Conservation (phyloP, 2,797 vertebrate species). For the Hipposideros larvatus region DNA sequence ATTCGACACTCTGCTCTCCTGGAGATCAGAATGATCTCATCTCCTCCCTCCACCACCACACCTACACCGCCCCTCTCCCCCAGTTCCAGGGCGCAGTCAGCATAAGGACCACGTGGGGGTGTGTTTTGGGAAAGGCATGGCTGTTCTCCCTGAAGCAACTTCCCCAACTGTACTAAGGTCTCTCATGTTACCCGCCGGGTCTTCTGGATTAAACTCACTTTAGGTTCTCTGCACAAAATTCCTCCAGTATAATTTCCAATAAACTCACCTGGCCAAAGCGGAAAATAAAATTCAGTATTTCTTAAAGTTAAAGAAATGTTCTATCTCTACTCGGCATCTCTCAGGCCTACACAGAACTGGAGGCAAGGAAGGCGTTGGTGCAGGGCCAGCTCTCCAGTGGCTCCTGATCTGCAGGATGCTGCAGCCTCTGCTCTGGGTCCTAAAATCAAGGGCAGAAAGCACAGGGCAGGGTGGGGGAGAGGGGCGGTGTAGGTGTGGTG, state of each 20-base stretch:
- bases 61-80: too few species aligned
- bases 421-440: neutral
- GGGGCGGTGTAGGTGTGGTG: too few species aligned
- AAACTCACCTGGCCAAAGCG: neutral
- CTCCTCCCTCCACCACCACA: too few species aligned
- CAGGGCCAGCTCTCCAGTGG: fast-evolving
- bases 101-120: fast-evolving
- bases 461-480: too few species aligned
- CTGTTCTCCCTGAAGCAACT: neutral
- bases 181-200: neutral
- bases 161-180: neutral
- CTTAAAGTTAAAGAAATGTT: neutral
- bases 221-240: neutral
- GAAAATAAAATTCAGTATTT: conserved; percentile 11
- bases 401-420: neutral
- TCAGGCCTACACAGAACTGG: neutral
- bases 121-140: neutral
- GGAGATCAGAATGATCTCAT: too few species aligned
- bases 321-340: neutral
- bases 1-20: neutral
- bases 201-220: neutral
- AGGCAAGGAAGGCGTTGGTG: neutral
- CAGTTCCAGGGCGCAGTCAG: neutral
- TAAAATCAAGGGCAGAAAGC: neutral
- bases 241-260: neutral